phyloP scores from a whole-genome alignment of 1,140 invertebrate species.

The Octopus sinensis region DNA sequence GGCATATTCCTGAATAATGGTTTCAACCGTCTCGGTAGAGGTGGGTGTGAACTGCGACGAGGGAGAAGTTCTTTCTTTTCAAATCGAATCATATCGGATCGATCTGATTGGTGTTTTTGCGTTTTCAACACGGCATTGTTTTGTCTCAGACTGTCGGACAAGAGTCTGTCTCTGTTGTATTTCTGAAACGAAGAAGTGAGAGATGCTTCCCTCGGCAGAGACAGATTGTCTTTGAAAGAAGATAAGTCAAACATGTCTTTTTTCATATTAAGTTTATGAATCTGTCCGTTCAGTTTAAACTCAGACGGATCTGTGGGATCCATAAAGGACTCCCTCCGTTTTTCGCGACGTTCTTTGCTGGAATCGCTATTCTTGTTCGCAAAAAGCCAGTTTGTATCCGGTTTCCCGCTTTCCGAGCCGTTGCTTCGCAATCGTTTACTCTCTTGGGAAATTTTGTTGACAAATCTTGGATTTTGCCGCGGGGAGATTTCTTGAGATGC shows the following conservation, averaged over 20 bases:
- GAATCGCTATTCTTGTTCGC: neutral
- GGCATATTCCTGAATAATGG: neutral
- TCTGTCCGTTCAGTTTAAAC: neutral
- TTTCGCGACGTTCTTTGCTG: neutral
- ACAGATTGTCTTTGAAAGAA: neutral
- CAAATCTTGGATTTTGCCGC: neutral
- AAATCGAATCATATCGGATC: neutral
- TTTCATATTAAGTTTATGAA: neutral
- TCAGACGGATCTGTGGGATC: neutral
- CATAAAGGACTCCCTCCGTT: neutral
- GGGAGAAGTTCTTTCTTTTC: neutral
- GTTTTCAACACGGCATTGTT: neutral
- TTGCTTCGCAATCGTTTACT: neutral
- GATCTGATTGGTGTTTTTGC: neutral
- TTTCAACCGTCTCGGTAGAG: neutral
- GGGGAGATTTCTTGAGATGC: neutral
- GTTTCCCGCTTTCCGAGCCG: neutral
- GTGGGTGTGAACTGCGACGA: neutral
- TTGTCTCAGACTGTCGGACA: neutral
- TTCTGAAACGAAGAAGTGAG: neutral
- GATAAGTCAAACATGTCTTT: conserved; percentile 5
- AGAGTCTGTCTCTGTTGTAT: neutral
- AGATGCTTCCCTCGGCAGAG: neutral
- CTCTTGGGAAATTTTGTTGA: neutral
- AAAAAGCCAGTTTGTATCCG: neutral